Percentiles rank a stretch among this genome's conserved stretches.
Evolutionary conservation across 2,888 invertebrate species (phyloP).

Genomic region (Eulithis prunata): DNA sequence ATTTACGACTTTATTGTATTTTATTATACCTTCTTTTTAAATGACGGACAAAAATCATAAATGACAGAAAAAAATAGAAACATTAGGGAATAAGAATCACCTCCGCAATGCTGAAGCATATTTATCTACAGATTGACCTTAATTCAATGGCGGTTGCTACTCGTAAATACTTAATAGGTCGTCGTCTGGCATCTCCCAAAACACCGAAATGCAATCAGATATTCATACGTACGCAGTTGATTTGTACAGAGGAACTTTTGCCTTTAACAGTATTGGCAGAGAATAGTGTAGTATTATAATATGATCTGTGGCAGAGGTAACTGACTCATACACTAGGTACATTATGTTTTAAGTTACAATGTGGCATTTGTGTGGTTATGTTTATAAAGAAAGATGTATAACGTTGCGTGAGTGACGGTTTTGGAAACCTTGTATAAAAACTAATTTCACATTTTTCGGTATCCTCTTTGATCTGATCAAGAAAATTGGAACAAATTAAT

Average conservation of each 20-base stretch:
- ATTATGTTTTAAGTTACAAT: slow-evolving; percentile 17
- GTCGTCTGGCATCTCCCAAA: slow-evolving; percentile 19
- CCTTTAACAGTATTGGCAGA: slow-evolving; percentile 24
- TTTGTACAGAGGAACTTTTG: slow-evolving; percentile 27
- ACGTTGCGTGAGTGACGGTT: too few relatives aligned
- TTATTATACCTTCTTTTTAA: too few relatives aligned
- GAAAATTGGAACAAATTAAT: too few relatives aligned
- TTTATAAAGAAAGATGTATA: too few relatives aligned
- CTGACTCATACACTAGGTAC: slow-evolving; percentile 19
- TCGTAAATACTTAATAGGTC: slow-evolving; percentile 15
- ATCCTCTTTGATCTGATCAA: too few relatives aligned
- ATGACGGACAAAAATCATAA: too few relatives aligned
- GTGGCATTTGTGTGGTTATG: not conserved
- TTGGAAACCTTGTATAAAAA: too few relatives aligned
- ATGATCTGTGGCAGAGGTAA: slow-evolving; percentile 11
- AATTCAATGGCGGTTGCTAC: slow-evolving; percentile 9
- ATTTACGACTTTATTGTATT: too few relatives aligned
- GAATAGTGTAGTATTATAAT: too few relatives aligned
- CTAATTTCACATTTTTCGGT: too few relatives aligned
- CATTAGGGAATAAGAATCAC: not conserved
- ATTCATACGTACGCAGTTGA: slow-evolving; percentile 45
- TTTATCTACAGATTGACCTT: slow-evolving; percentile 1
- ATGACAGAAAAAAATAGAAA: too few relatives aligned
- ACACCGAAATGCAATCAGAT: slow-evolving; percentile 46
- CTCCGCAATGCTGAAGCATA: not conserved